Conservation (phyloP, 2,797 vertebrate species). For the Darevskia mixta region DNA sequence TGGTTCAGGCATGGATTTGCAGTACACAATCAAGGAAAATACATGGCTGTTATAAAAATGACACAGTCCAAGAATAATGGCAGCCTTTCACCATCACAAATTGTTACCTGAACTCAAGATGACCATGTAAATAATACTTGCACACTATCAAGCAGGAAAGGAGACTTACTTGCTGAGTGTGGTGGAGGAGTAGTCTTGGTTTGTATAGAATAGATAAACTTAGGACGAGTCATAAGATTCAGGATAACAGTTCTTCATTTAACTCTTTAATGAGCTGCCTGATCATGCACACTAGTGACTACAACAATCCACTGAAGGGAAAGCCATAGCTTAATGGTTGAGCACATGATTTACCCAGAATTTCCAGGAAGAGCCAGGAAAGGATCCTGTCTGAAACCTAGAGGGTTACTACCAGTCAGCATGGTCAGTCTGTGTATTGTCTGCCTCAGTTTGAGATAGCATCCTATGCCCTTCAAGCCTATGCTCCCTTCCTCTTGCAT, state of each 20-base stretch:
- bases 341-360: neutral
- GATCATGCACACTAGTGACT: neutral
- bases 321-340: neutral
- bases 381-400: neutral
- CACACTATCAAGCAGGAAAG: neutral
- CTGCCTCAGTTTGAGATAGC: neutral
- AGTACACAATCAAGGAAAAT: neutral
- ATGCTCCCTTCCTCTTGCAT: neutral
- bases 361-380: neutral
- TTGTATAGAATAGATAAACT: neutral
- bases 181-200: neutral
- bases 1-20: neutral
- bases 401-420: neutral
- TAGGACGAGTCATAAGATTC: neutral
- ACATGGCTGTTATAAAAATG: neutral
- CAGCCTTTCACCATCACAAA: neutral
- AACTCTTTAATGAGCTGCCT: neutral
- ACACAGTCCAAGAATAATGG: neutral
- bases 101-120: neutral
- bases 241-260: neutral
- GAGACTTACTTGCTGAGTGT: neutral
- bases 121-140: neutral
- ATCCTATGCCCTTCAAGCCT: fast-evolving
- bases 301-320: neutral
- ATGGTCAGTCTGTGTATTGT: neutral